Evolutionary conservation across 2,113 vertebrate species (phyloP).

Genomic region (Nannospalax galili): DNA sequence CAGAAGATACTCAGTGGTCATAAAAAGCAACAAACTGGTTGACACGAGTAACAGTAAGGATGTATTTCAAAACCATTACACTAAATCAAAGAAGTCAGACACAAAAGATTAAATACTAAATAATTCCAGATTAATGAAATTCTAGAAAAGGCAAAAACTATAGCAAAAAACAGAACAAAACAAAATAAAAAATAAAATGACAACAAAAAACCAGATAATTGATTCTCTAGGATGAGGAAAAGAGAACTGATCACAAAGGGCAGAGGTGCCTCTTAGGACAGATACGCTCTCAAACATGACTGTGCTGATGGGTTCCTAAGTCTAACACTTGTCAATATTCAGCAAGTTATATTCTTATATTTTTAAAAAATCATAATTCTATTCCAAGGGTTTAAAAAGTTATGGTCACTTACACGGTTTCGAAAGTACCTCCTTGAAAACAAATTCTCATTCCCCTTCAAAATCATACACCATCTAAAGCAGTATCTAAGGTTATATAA

Average conservation of each 20-base stretch:
- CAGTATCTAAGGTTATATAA: not conserved
- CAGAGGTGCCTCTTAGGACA: not conserved
- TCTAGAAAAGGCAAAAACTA: not conserved
- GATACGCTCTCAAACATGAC: not conserved
- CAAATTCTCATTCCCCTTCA: not conserved
- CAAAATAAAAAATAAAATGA: too few relatives aligned
- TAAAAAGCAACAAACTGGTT: not conserved
- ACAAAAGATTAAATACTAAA: not conserved
- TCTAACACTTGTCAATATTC: constrained; percentile 37
- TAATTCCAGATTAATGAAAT: not conserved
- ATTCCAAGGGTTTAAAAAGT: not conserved
- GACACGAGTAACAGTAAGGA: not conserved
- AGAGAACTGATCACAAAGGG: not conserved
- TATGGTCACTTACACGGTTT: constrained; percentile 33
- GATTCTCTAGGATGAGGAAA: not conserved
- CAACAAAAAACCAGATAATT: not conserved
- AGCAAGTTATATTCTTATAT: not conserved
- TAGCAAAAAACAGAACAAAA: too few relatives aligned
- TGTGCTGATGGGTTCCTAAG: not conserved
- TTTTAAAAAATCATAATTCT: not conserved
- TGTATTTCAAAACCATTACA: constrained; percentile 40
- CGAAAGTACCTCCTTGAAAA: not conserved
- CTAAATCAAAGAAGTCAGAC: not conserved
- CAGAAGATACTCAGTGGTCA: not conserved
- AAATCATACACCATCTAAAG: not conserved